Percentiles rank a stretch among this genome's conserved stretches.
Evolutionary conservation across 1,140 invertebrate species (phyloP).

Genomic region (Caenorhabditis briggsae): DNA sequence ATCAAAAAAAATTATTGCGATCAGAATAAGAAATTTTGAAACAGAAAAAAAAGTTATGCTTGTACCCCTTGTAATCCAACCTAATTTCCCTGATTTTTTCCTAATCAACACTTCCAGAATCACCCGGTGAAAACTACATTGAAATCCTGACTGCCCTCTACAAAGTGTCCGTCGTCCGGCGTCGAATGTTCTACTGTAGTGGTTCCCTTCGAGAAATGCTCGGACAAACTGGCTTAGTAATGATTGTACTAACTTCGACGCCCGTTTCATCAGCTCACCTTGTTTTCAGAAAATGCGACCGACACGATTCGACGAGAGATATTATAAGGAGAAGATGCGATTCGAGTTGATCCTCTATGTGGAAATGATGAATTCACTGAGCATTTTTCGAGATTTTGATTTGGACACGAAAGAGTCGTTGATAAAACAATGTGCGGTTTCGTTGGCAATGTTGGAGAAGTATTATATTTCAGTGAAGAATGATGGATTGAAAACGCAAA

Average conservation of each 20-base stretch:
- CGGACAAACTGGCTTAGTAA: conserved; percentile 44
- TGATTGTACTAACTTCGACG: conserved; percentile 17
- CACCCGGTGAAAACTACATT: conserved; percentile 18
- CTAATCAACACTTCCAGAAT: conserved; percentile 20
- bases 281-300: conserved; percentile 43
- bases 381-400: not conserved
- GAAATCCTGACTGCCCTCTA: not conserved
- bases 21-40: not conserved
- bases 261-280: not conserved
- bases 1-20: no score
- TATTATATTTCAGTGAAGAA: conserved; percentile 45
- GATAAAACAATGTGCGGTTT: conserved; percentile 12
- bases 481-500: conserved; percentile 34
- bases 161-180: not conserved
- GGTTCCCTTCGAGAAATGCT: conserved; percentile 41
- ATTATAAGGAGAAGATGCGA: conserved; percentile 48
- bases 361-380: conserved; percentile 44
- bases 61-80: not conserved
- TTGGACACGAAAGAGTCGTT: conserved; percentile 30
- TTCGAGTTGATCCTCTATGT: conserved; percentile 25
- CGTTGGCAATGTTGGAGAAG: conserved; percentile 34
- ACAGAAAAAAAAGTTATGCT: not conserved
- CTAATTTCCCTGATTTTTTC: no score
- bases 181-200: conserved; percentile 49
- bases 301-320: conserved; percentile 35